Conservation (phyloP, 2,113 vertebrate species). For the Uria aalge region DNA sequence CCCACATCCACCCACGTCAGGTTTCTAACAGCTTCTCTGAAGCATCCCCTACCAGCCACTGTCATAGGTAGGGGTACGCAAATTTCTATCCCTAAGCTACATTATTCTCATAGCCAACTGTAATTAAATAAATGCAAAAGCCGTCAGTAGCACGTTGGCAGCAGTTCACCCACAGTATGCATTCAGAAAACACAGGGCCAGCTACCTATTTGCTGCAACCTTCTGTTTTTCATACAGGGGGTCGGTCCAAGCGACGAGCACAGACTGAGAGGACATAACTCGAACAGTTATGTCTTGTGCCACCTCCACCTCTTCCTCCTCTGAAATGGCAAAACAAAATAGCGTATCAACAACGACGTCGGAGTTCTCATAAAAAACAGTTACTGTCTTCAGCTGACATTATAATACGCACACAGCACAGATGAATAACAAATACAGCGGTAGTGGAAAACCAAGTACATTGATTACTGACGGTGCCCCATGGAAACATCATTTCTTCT, state of each 20-base stretch:
- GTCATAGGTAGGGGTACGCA: background rate
- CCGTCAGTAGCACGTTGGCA: background rate
- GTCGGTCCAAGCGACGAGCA: constrained; percentile 93
- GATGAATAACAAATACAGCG: background rate
- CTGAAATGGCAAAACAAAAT: constrained; percentile 72
- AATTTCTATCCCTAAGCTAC: background rate
- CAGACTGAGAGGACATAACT: constrained; percentile 94
- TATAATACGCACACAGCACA: background rate
- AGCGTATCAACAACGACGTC: background rate
- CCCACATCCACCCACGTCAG: background rate
- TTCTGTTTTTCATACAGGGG: constrained; percentile 85
- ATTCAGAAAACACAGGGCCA: background rate
- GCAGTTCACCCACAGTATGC: background rate
- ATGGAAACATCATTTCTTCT: background rate
- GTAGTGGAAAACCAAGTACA: background rate
- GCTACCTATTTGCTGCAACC: constrained; percentile 70
- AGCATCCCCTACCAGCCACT: background rate
- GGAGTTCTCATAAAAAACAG: background rate
- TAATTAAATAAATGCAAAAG: background rate
- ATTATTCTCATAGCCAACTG: background rate
- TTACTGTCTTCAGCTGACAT: background rate
- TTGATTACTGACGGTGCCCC: background rate
- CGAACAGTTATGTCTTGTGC: constrained; percentile 87
- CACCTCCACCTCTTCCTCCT: constrained; percentile 82
- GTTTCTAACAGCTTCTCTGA: background rate